Base-by-base conservation (phyloP, 2,888 invertebrate species). In the Idaea biselata region DNA sequence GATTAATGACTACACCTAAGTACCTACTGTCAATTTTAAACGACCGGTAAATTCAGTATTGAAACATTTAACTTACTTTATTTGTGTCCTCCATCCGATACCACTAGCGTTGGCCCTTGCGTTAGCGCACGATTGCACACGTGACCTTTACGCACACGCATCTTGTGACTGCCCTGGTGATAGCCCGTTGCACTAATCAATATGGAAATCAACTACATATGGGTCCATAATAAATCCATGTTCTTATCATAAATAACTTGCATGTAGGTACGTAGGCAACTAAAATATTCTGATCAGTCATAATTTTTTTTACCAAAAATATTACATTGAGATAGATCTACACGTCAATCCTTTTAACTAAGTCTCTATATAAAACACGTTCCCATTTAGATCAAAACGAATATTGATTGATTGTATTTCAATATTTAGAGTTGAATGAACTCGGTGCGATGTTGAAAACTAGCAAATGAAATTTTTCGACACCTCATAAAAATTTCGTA, bases 151-250 rank as follows among this genome's bases (percentile, higher is more conserved):
- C 76, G 77, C 75, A 76, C 72, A 77, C 78, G 77, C 81, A 79
- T 67, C 68, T 73, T 73, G 68, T 61, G 67, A 73, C 71, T 79
- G 74, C 70, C 78, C 77, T 72, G 66, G 11, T 72, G 87, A 88
- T 88, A 87, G 83, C 84, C 81, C 74, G 74, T 69, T 76, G 76
- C 78, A 78, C 79, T 84, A 81, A 82, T 86, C 82, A 82, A 82
- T 79, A 82, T 81, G 82, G 74, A 77, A 80, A 80, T 74, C 70
- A 76, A 79, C 78, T 78, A 11, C 14, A 8, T 14, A 44, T 44
- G 25, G 14, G 44, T 44, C 14, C 8, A 14, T 44, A 11, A 44
- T 44, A 7, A 14, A n/a, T n/a, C 11, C 44, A 44, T 44, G 8
- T 11, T 44, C 44, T 11, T 11, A 44, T 8, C 14, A 44, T 7